Evolutionary conservation across 1,140 invertebrate genomes (phyloP), one percentile per base, ranked within the genome.

Genomic region (Octopus sinensis): DNA sequence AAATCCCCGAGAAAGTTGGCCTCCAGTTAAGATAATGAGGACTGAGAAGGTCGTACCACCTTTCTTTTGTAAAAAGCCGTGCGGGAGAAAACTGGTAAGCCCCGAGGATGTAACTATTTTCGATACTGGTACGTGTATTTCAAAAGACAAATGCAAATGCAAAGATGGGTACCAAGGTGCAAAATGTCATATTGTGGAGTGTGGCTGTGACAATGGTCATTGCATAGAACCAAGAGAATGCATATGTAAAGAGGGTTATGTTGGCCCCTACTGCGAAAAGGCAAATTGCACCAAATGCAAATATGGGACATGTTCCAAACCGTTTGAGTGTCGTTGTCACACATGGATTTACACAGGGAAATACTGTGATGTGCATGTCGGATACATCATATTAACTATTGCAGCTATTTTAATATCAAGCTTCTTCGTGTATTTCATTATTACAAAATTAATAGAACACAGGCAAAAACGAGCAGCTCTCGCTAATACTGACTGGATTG

Each of bases 171-270:
- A 85, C 73, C 81, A 80, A 82, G 81, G 82, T 12, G 68, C 54
- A 30, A 56, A 75, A 30, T 83, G 82, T 82, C 71, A 82, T 54
- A 81, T 79, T n/a, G 82, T 85, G 79, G 62, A 80, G 9, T 83
- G 84, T 82, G 80, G 71, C 13, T 85, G 84, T 82, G 75, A 81
- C n/a, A 77, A 83, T 81, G 84, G 84, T 3, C 13, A 62, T 53
- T 85, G 84, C 80, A 13, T 62, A 54, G 71, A 80, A 53, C 82
- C 82, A 43, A 80, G 73, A 76, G 76, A 76, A 13, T 85, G 84
- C 82, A 81, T 82, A n/a, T 85, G 84, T 83, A 62, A 81, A 6
- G 9, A 13, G 43, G 84, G 84, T 4, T 85, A 80, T 80, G 53
- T 54, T 51, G 84, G 83, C 4, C 52, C 10, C 12, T 54, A 77